Base-by-base conservation (phyloP, 2,113 vertebrate genomes). In the Puma concolor region DNA sequence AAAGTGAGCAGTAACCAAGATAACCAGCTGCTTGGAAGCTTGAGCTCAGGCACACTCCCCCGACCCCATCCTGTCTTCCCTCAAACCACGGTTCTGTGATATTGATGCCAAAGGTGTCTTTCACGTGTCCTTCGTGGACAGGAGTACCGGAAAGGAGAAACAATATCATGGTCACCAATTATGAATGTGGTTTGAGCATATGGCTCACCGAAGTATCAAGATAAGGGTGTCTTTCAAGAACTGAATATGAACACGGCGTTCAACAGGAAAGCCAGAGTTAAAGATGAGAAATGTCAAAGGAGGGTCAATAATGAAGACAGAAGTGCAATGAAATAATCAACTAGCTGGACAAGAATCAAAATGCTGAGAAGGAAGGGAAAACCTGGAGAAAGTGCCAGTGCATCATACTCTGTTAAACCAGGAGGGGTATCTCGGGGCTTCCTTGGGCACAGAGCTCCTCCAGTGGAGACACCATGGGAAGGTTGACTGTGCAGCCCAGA, bases 151-250 rank as follows among this genome's bases (percentile, higher is more conserved):
- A 90, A 98, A 99, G 93, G 98, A 99, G 90, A 98, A 98, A 71
- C 98, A 99, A 99, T 98, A 99, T 99, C 98, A 99, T 99, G 0
- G 99, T 99, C 97, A 99, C 99, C 0, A 99, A 99, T 0, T 99
- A 99, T 95, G 99, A 99, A 79, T 99, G 99, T 2, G 99, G 99
- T 6, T 98, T 99, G 38, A 99, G 48, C 98, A 99, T 66, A 99
- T 99, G 99, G 99, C 99, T 10, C 99, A 85, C 99, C 99, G n/a
- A 99, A 99, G 57, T 99, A 99, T 94, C 99, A 99, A 54, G 99
- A 99, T 63, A 99, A 99, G 77, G 99, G 23, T 99, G 21, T 98
- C 99, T 0, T 96, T 99, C 0, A 99, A 99, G 98, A 99, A 99
- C 16, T 99, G 87, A 99, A 99, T 0, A 5, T 41, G n/a, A 67